A percentile compares a stretch with the other conserved stretches of the same genome.
phyloP scores from a whole-genome alignment of 2,113 vertebrate species.

The Ifrita kowaldi region DNA sequence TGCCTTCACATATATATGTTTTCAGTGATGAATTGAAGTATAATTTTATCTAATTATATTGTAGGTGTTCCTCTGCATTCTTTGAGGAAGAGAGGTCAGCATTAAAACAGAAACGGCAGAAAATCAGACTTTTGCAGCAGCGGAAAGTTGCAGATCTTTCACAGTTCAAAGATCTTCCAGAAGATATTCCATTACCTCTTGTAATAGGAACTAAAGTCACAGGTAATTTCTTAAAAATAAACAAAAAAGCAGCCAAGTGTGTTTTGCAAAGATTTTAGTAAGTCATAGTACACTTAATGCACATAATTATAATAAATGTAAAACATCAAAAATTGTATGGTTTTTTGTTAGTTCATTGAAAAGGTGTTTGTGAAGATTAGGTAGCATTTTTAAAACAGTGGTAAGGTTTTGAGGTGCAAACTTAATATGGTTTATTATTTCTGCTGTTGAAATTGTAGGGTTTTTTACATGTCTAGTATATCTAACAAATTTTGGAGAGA shows the following conservation, averaged over 20 bases:
- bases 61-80: conserved; percentile 96
- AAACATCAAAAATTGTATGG: rapidly evolving
- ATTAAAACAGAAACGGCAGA: conserved; percentile 91
- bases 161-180: conserved; percentile 96
- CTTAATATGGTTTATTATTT: not conserved
- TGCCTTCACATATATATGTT: not conserved
- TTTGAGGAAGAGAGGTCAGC: conserved; percentile 95
- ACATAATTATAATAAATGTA: not conserved
- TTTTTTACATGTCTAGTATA: not conserved
- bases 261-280: not conserved
- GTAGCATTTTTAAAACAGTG: not conserved
- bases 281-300: not conserved
- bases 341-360: not conserved
- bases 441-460: not conserved
- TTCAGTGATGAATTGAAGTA: not conserved
- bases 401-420: not conserved
- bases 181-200: conserved; percentile 93
- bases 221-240: conserved; percentile 69
- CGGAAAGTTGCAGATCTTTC: conserved; percentile 93
- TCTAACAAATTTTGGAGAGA: not conserved
- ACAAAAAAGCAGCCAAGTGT: not conserved
- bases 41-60: not conserved
- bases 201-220: conserved; percentile 99
- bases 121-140: conserved; percentile 94
- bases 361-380: not conserved